Evolutionary conservation across 2,797 vertebrate species (phyloP), one percentile per base, ranked within the genome.

Genomic region (Sebastes flavidus): DNA sequence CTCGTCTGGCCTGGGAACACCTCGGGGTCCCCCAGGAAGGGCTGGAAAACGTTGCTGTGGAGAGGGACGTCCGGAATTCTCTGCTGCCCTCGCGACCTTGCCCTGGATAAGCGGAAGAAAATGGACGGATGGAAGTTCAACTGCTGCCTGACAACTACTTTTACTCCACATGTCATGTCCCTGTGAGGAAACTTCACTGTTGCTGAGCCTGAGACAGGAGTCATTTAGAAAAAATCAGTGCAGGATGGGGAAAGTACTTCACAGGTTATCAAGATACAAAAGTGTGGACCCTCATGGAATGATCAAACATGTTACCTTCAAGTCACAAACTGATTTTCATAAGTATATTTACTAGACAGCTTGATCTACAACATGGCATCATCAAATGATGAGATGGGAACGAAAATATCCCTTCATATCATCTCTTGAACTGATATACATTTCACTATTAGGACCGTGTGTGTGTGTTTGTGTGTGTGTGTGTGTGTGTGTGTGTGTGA

Each of bases 361-460:
- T 72, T 81, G 34, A 83, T 72, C 36, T 65, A 36, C 24, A 34
- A 49, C 24, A 32, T 14, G 54, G 20, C 38, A 49, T 27, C 63
- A 36, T 32, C 38, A 49, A 70, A 65, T 56, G 18, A 80, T 73
- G 66, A 80, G 60, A 60, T 20, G 72, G 62, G n/a, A 82, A 46
- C 29, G 63, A 36, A 86, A 79, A 55, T 65, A 67, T 46, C 55
- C 62, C 42, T 70, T 80, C 27, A 42, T 59, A 49, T 71, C 65
- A 34, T 78, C 70, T 81, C 30, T 69, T 65, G 12, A 85, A 70
- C 56, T 75, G 79, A 91, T 85, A n/a, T 81, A 72, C 70, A 66
- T 75, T 84, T 75, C n/a, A 73, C 58, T 5, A 24, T 69, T 66
- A 79, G 29, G 65, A 55, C 25, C 6, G 8, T 52, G 13, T 70